Evolutionary conservation across 2,113 vertebrate species (phyloP), one percentile per base, ranked within the genome.

Genomic region (Pantherophis guttatus): DNA sequence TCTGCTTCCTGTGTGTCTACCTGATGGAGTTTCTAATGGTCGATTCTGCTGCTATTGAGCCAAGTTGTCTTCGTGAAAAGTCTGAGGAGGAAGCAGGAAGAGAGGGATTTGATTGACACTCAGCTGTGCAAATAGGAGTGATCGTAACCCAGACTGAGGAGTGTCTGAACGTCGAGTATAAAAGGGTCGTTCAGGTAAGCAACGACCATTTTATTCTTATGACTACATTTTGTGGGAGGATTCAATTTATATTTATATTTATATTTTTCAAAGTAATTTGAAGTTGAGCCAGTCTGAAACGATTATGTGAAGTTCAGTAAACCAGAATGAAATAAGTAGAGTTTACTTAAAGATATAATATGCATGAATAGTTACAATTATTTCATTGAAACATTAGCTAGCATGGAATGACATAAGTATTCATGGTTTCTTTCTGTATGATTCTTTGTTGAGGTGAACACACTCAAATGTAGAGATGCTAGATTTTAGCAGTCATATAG

Each of bases 361-460:
- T 52, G 13, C 29, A n/a, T 52, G 12, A n/a, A 53, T 53, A 86
- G 12, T 93, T 48, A 91, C 94, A 21, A 92, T 75, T 39, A 39
- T n/a, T 75, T 75, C 70, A 75, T 19, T 70, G 86, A 12, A 48
- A 93, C 94, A 92, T 93, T 90, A 95, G 95, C 94, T 86, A 93
- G 9, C n/a, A 10, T 57, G n/a, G 21, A 21, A 48, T 89, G 53
- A 33, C 8, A 39, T 26, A 29, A 21, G 8, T 10, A 39, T 58
- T 65, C 21, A 39, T 44, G 50, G 44, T 0, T 89, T 90, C 1
- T 89, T 58, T 89, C 6, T 50, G 10, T 62, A 39, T 52, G 89
- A 9, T 6, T 44, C 29, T 8, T 44, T 90, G 58, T 12, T 48
- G 6, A 2, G 70, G 70, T 81, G n/a, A 81, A 81, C 29, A n/a